These are phyloP conservation scores for Semnopithecus entellus DNA, from an alignment of 2,113 vertebrate genomes.

Conservation along the genomic window DNA sequence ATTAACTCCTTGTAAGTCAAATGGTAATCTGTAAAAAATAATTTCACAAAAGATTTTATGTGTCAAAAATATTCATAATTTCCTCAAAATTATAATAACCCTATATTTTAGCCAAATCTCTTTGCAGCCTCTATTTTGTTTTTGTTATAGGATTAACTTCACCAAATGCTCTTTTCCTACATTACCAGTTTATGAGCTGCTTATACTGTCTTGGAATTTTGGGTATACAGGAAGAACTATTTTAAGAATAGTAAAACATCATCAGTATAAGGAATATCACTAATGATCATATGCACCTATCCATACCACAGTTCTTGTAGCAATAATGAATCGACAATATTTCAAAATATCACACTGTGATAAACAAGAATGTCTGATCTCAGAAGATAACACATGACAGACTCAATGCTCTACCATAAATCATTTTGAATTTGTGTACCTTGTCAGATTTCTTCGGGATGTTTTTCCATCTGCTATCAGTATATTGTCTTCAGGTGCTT, in stretches of 20 bases:
- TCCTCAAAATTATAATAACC: background rate
- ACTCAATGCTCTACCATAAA: background rate
- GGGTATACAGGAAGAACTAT: background rate
- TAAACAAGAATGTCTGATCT: background rate
- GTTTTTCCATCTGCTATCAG: background rate
- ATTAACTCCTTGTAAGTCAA: conserved; percentile 56
- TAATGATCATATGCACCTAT: too few relatives aligned
- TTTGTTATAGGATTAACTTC: background rate
- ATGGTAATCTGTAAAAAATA: background rate
- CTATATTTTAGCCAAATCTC: background rate
- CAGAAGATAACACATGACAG: background rate
- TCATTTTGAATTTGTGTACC: background rate
- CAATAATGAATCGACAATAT: background rate
- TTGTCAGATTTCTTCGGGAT: background rate
- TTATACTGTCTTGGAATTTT: background rate
- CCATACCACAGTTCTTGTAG: background rate
- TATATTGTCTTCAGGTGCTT: background rate
- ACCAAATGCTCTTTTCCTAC: background rate
- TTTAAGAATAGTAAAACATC: background rate
- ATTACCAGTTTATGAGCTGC: background rate
- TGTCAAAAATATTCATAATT: background rate
- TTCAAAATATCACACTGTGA: background rate
- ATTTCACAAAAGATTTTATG: background rate
- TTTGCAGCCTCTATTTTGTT: background rate
- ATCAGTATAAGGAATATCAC: background rate